These are phyloP conservation scores for Balaeniceps rex DNA, from an alignment of 2,113 vertebrate genomes.

Conservation along the genomic window DNA sequence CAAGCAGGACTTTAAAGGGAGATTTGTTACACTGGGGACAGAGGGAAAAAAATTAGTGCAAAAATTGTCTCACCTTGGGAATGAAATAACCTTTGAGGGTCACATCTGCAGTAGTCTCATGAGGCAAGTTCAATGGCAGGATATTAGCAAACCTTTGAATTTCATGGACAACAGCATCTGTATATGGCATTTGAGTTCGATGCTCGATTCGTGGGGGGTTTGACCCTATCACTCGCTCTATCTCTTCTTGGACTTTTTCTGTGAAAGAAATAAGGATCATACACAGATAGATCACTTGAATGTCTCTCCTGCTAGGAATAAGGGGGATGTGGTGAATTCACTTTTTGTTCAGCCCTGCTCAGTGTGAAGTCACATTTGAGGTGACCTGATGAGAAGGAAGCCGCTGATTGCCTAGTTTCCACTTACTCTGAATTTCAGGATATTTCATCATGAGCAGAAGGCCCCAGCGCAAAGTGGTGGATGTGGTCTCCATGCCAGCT, in stretches of 20 bases:
- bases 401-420: neutral
- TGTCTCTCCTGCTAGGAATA: neutral
- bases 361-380: neutral
- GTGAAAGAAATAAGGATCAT: neutral
- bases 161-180: constrained; percentile 59
- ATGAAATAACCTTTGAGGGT: constrained; percentile 53
- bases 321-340: neutral
- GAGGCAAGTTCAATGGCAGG: constrained; percentile 9
- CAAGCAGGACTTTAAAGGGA: neutral
- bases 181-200: constrained; percentile 46
- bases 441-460: constrained; percentile 68
- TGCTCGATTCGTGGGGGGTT: constrained; percentile 11
- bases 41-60: neutral
- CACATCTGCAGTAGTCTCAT: constrained; percentile 30
- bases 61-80: constrained; percentile 45
- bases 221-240: constrained; percentile 25
- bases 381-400: neutral
- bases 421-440: constrained; percentile 67
- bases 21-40: neutral
- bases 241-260: constrained; percentile 46
- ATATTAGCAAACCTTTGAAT: constrained; percentile 60
- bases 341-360: neutral
- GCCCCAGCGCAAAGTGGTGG: constrained; percentile 57
- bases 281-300: neutral
- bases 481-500: constrained; percentile 57